These are phyloP conservation scores for Oxyura jamaicensis DNA, from an alignment of 2,113 vertebrate species.

Conservation along the genomic window DNA sequence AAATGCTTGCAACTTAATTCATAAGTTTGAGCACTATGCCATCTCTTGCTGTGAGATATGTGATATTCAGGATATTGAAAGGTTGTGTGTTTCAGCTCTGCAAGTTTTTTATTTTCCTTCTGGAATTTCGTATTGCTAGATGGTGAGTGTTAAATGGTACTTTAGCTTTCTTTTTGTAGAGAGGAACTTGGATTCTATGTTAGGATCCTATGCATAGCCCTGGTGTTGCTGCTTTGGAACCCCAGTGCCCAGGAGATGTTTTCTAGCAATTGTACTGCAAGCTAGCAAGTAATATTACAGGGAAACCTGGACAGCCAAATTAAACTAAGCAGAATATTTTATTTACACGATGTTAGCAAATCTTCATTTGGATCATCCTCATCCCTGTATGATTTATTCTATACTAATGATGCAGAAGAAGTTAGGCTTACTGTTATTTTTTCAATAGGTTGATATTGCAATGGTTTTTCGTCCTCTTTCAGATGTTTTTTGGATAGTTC, in stretches of 20 bases:
- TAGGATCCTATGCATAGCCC: fast-evolving
- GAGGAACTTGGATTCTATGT: not conserved
- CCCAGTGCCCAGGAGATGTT: not conserved
- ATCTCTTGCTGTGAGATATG: not conserved
- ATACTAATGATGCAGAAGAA: not conserved
- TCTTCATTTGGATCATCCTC: not conserved
- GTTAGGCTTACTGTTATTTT: not conserved
- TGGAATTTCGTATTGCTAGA: not conserved
- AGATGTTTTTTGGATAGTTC: not conserved
- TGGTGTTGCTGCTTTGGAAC: not conserved
- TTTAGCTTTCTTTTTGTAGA: not conserved
- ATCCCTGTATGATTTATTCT: not conserved
- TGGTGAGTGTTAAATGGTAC: not conserved
- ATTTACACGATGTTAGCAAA: not conserved
- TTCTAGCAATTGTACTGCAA: not conserved
- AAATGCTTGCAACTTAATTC: not conserved
- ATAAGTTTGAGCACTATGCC: not conserved
- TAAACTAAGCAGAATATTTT: not conserved
- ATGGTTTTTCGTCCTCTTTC: not conserved
- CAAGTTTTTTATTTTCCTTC: not conserved
- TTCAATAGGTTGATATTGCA: not conserved
- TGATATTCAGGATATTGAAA: not conserved
- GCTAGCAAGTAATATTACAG: not conserved
- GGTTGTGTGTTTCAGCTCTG: not conserved
- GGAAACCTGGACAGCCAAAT: not conserved